A percentile compares a stretch with the other conserved stretches of the same genome.
These are phyloP conservation scores for Phylloscopus whistleri DNA, from an alignment of 2,113 vertebrate genomes.

Conservation along the genomic window DNA sequence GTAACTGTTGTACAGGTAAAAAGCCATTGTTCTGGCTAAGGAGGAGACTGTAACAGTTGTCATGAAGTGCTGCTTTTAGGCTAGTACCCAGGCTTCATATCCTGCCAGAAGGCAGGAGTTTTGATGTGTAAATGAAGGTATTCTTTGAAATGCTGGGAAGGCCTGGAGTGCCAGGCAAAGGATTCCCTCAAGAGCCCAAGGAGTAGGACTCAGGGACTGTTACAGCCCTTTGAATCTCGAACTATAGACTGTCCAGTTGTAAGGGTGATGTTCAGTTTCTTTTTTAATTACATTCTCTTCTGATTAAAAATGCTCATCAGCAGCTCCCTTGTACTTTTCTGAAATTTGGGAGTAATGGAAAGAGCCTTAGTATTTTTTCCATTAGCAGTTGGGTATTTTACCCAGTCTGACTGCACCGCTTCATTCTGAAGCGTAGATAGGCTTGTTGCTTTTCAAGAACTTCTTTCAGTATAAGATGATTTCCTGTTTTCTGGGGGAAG, in stretches of 20 bases:
- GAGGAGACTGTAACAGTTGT: background rate
- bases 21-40: background rate
- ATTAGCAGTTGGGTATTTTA: background rate
- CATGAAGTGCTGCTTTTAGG: background rate
- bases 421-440: background rate
- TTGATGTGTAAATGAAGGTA: conserved; percentile 16
- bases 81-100: background rate
- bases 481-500: background rate
- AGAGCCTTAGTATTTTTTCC: background rate
- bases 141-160: background rate
- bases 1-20: background rate
- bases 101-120: background rate
- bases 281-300: background rate
- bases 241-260: background rate
- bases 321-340: background rate
- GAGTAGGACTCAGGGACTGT: background rate
- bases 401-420: background rate
- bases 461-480: background rate
- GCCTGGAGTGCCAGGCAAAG: background rate
- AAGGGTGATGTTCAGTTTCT: background rate
- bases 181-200: background rate
- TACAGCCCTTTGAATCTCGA: background rate
- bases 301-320: background rate
- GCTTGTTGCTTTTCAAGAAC: background rate
- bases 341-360: background rate